A percentile compares a stretch with the other conserved stretches of the same genome.
Evolutionary conservation across 2,797 vertebrate genomes (phyloP).

Genomic region (Carapus acus): DNA sequence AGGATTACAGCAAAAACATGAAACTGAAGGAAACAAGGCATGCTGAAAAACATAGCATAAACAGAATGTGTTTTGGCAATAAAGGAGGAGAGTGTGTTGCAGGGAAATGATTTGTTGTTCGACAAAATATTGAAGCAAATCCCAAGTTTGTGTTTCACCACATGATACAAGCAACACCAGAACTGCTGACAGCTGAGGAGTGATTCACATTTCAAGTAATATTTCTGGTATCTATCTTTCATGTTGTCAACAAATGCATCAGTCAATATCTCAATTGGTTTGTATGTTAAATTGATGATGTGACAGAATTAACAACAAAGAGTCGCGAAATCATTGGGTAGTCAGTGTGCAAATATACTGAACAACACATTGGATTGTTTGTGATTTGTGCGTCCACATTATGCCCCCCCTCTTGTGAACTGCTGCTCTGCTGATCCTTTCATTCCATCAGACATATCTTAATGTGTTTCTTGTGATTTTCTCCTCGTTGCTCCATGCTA

Average conservation of each 20-base stretch:
- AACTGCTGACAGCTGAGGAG: too few relatives aligned
- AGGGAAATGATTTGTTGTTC: slow-evolving; percentile 51
- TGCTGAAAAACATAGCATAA: slow-evolving; percentile 5
- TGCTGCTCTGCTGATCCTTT: neutral
- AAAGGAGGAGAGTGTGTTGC: slow-evolving; percentile 26
- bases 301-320: too few relatives aligned
- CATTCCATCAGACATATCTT: slow-evolving; percentile 14
- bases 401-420: neutral
- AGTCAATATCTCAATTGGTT: too few relatives aligned
- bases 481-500: neutral
- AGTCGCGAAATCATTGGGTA: too few relatives aligned
- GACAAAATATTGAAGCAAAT: slow-evolving; percentile 1
- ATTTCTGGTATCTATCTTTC: too few relatives aligned
- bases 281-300: too few relatives aligned
- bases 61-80: slow-evolving; percentile 36
- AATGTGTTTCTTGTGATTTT: slow-evolving; percentile 4
- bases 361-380: neutral
- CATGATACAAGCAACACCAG: too few relatives aligned
- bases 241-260: too few relatives aligned
- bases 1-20: slow-evolving; percentile 54
- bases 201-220: too few relatives aligned
- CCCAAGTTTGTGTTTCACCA: too few relatives aligned
- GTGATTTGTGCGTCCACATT: neutral
- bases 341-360: too few relatives aligned
- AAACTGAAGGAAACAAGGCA: slow-evolving; percentile 37